Conservation (phyloP, 1,140 invertebrate species). For the Geopemphigus sp. region DNA sequence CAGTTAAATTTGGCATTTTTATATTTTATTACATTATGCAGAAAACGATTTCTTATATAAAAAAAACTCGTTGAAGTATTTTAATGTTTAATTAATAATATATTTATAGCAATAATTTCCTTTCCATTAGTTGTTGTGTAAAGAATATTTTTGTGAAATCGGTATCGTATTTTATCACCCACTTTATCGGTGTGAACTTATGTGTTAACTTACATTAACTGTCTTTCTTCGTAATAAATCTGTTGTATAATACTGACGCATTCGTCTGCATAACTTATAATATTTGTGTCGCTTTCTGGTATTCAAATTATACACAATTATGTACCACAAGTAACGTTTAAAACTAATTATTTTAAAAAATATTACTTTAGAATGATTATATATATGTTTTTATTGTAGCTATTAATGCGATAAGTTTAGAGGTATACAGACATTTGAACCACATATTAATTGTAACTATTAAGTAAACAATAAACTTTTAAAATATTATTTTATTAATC, state of each 20-base stretch:
- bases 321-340: background rate
- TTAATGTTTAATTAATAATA: conserved; percentile 10
- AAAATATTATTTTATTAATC: conserved; percentile 42
- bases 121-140: conserved; percentile 32
- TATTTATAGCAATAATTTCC: conserved; percentile 18
- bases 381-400: conserved; percentile 22
- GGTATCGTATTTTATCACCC: background rate
- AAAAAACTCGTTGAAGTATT: conserved; percentile 27
- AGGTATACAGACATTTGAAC: background rate
- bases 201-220: conserved; percentile 10
- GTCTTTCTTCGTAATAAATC: background rate
- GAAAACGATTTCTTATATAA: background rate
- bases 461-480: conserved; percentile 27
- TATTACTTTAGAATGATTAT: conserved; percentile 4
- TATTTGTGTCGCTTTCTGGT: conserved; percentile 7
- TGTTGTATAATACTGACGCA: background rate
- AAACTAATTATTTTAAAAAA: conserved; percentile 3
- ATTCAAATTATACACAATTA: conserved; percentile 25
- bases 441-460: conserved; percentile 11
- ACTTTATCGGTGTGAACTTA: background rate
- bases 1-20: conserved; percentile 21
- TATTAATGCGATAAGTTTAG: conserved; percentile 3
- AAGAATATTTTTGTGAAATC: conserved; percentile 17
- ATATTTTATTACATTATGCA: conserved; percentile 1
- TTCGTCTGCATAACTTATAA: background rate